Conservation (phyloP, 2,797 vertebrate genomes). For the Pangasius larnaudii region DNA sequence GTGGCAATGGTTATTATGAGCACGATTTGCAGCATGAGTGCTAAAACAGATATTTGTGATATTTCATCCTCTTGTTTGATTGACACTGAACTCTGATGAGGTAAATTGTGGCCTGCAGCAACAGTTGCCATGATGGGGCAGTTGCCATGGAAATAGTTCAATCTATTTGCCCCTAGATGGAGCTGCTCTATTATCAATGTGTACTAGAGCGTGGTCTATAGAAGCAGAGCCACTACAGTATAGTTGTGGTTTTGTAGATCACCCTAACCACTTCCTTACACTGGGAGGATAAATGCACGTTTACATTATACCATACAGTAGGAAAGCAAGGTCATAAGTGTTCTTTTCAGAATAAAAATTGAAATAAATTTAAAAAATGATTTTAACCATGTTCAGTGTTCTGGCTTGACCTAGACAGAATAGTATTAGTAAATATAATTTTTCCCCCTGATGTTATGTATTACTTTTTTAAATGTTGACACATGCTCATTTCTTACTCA, state of each 20-base stretch:
- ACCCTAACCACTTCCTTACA: neutral
- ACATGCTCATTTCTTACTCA: neutral
- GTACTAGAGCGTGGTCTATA: neutral
- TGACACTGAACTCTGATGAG: constrained; percentile 55
- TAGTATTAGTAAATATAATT: neutral
- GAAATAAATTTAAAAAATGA: neutral
- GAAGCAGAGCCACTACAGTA: neutral
- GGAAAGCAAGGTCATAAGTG: neutral
- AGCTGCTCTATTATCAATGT: constrained; percentile 55
- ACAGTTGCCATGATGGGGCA: constrained; percentile 64
- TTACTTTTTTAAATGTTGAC: neutral
- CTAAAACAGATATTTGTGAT: neutral
- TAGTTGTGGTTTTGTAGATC: constrained; percentile 45
- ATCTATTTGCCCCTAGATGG: constrained; percentile 73
- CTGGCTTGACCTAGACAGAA: neutral
- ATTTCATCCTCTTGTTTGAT: constrained; percentile 46
- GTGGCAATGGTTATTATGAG: neutral
- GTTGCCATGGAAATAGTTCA: constrained; percentile 77
- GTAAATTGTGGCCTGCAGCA: constrained; percentile 39
- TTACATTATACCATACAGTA: neutral
- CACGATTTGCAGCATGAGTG: neutral
- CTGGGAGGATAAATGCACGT: neutral
- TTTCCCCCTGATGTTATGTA: neutral
- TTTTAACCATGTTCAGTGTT: neutral
- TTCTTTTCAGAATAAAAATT: neutral